Evolutionary conservation across 92 coral and sea anemone genomes (phyloP), one percentile per base, ranked within the genome.

Genomic region (Ricordea florida): DNA sequence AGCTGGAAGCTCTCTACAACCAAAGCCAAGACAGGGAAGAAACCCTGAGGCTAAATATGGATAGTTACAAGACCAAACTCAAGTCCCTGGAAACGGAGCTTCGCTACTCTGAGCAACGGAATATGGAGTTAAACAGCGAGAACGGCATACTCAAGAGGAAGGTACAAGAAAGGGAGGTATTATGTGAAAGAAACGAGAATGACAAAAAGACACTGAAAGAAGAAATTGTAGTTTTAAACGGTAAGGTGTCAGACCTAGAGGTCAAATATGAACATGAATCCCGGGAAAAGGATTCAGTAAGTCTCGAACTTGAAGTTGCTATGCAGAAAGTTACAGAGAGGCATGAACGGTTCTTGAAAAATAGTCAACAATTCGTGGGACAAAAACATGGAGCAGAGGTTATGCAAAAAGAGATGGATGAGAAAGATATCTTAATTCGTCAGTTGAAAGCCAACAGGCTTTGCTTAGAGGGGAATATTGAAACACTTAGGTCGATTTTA

Each of bases 191-290:
- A 37, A 51, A 79, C 57, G 91, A 89, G 18, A 66, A 47, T 6
- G 98, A 85, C 33, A 82, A 81, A 62, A 90, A 70, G 32, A 71
- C 69, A 29, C 41, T 86, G 3, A 89, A 79, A 45, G 81, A 85
- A 35, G 83, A 89, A 30, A 61, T 93, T 9, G 47, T 79, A 44
- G 40, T 45, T 4, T 81, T 87, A 5, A 75, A 80, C 25, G 80
- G 90, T 28, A 81, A 53, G 47, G 48, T 89, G 17, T 80, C 94
- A 5, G 98, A 89, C 57, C 84, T 93, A 13, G 94, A 93, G 43
- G 92, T 93, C 13, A 89, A 86, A 62, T 69, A 78, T 48, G 92
- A 93, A 22, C 89, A 85, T 44, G 98, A 93, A 65, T 66, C 78
- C 26, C 74, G 91, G 34, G 96, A 93, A 61, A 85, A 76, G 65